Evolutionary conservation across 2,113 vertebrate species (phyloP).

Genomic region (Halichoeres trimaculatus): DNA sequence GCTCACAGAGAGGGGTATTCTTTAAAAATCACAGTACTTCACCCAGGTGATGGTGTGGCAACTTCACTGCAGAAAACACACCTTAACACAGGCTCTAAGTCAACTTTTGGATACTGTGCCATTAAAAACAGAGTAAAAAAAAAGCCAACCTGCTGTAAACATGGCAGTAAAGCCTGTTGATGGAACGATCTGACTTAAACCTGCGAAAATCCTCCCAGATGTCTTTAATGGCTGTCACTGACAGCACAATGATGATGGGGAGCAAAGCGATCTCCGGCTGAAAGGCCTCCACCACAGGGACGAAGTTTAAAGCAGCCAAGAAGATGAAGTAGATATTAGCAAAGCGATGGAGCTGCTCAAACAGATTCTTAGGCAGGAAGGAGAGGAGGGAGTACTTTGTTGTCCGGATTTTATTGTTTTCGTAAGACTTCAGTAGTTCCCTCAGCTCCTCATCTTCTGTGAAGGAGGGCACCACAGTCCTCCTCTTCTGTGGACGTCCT

Average conservation of each 20-base stretch:
- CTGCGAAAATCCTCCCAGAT: conserved; percentile 78
- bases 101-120: neutral
- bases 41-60: too few species aligned
- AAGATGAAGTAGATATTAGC: conserved; percentile 81
- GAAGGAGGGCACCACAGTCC: conserved; percentile 62
- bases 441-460: conserved; percentile 52
- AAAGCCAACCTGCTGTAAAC: conserved; percentile 73
- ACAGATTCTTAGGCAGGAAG: conserved; percentile 82
- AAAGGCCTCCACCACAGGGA: conserved; percentile 79
- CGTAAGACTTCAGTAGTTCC: conserved; percentile 36
- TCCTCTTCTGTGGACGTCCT: conserved; percentile 48
- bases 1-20: too few species aligned
- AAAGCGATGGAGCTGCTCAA: conserved; percentile 80
- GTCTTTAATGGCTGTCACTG: conserved; percentile 70
- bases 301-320: conserved; percentile 75
- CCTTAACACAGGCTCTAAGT: too few species aligned
- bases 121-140: neutral
- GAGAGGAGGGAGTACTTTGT: conserved; percentile 79
- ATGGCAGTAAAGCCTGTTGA: conserved; percentile 69
- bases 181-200: conserved; percentile 59
- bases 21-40: too few species aligned
- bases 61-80: too few species aligned
- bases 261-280: conserved; percentile 71
- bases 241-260: conserved; percentile 72
- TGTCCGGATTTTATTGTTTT: conserved; percentile 73